These are phyloP conservation scores for Mustela lutreola DNA, from an alignment of 2,113 vertebrate species.

Conservation along the genomic window DNA sequence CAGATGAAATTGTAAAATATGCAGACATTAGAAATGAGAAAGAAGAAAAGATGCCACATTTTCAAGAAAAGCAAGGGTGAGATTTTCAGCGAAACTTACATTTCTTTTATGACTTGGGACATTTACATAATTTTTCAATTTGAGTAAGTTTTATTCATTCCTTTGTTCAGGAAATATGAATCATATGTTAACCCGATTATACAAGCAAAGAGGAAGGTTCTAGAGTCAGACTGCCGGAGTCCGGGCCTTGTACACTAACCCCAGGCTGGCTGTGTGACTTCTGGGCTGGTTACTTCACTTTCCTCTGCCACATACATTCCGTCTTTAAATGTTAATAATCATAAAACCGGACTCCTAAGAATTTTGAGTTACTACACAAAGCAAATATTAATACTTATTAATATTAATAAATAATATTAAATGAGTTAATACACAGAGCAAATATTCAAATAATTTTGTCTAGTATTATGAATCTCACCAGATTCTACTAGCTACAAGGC, in stretches of 20 bases:
- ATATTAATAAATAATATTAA: not conserved
- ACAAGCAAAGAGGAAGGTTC: not conserved
- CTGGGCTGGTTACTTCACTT: not conserved
- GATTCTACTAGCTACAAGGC: not conserved
- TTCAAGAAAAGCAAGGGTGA: constrained; percentile 77
- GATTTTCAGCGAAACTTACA: constrained; percentile 33
- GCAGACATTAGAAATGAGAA: constrained; percentile 48
- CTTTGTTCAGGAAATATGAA: not conserved
- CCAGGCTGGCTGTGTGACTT: fast-evolving
- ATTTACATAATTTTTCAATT: not conserved
- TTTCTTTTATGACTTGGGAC: not conserved
- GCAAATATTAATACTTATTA: not conserved
- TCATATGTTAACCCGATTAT: not conserved
- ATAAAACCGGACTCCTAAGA: not conserved
- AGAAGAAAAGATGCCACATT: constrained; percentile 48
- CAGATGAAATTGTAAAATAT: constrained; percentile 47
- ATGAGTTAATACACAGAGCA: not conserved
- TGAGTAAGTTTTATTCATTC: not conserved
- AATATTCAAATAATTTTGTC: constrained; percentile 14
- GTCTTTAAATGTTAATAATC: not conserved
- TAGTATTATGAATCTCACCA: not conserved
- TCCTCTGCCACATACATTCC: not conserved
- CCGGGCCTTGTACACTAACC: no score
- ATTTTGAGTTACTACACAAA: not conserved
- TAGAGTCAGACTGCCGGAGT: not conserved